Evolutionary conservation across 2,888 invertebrate species (phyloP).

Genomic region (Tetragonisca angustula): DNA sequence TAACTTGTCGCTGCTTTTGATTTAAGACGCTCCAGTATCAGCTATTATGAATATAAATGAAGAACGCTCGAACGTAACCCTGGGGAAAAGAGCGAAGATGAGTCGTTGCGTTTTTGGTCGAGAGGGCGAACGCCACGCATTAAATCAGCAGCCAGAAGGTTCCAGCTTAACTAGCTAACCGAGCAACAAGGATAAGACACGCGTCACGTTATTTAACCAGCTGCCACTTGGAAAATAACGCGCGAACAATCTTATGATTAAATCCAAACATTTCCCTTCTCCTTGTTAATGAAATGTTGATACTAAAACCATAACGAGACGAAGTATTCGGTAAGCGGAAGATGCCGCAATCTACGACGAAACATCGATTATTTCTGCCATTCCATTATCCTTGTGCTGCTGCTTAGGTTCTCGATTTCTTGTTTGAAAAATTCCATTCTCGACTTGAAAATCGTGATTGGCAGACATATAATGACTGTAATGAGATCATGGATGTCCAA

Average conservation of each 20-base stretch:
- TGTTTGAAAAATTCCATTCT: too few species aligned
- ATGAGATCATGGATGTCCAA: too few species aligned
- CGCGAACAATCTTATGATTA: not conserved
- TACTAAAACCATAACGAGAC: not conserved
- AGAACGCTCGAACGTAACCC: conserved; percentile 37
- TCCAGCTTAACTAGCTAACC: conserved; percentile 39
- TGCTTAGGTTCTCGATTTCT: too few species aligned
- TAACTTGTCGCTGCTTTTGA: conserved; percentile 24
- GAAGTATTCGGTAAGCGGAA: not conserved
- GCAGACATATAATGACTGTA: too few species aligned
- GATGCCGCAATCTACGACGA: too few species aligned
- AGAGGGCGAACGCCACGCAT: conserved; percentile 39
- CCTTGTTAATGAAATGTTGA: conserved; percentile 1
- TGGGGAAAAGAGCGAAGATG: conserved; percentile 41
- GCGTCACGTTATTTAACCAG: conserved; percentile 20
- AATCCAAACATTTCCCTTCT: not conserved
- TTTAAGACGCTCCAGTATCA: conserved; percentile 27
- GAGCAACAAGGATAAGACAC: conserved; percentile 8
- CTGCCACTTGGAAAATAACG: conserved; percentile 26
- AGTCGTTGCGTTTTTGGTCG: conserved; percentile 19
- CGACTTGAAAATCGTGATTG: too few species aligned
- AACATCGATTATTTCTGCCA: not conserved
- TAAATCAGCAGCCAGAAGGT: conserved; percentile 42
- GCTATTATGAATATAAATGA: conserved; percentile 55
- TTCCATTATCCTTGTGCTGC: not conserved